Percentiles rank a stretch among this genome's conserved stretches.
These are phyloP conservation scores for Isichthys henryi DNA, from an alignment of 2,113 vertebrate genomes.

Conservation along the genomic window DNA sequence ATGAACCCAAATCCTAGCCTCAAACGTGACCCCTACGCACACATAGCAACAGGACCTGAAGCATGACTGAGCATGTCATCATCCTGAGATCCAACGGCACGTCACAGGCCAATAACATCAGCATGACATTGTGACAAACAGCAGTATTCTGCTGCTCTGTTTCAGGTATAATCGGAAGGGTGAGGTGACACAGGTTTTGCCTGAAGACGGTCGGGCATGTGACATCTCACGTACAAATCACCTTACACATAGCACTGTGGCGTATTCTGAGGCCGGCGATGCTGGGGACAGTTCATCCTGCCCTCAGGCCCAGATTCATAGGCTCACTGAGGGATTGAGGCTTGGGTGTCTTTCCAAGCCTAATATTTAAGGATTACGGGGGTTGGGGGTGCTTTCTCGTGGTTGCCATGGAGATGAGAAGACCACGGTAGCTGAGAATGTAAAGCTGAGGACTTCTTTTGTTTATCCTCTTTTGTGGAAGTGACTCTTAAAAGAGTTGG, in stretches of 20 bases:
- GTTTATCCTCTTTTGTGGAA: conserved; percentile 10
- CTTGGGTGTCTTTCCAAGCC: conserved; percentile 21
- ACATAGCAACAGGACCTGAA: not conserved
- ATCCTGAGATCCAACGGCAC: not conserved
- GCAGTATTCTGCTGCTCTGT: not conserved
- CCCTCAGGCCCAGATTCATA: not conserved
- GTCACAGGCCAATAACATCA: not conserved
- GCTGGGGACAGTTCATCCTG: not conserved
- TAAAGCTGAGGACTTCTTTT: conserved; percentile 4
- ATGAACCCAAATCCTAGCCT: not conserved
- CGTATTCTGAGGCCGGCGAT: not conserved
- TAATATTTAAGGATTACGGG: conserved; percentile 37
- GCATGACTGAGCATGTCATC: not conserved
- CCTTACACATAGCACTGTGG: not conserved
- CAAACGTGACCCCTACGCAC: not conserved
- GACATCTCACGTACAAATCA: not conserved
- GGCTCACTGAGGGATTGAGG: not conserved
- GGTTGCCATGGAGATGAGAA: conserved; percentile 42
- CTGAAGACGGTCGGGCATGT: not conserved
- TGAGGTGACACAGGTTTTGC: not conserved
- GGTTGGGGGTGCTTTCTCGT: conserved; percentile 38
- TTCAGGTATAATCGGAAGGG: not conserved
- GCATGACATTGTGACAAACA: not conserved
- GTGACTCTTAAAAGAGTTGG: conserved; percentile 5
- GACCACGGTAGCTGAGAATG: conserved; percentile 8